These are phyloP conservation scores for Monopterus albus DNA, from an alignment of 2,113 vertebrate genomes.

Conservation along the genomic window DNA sequence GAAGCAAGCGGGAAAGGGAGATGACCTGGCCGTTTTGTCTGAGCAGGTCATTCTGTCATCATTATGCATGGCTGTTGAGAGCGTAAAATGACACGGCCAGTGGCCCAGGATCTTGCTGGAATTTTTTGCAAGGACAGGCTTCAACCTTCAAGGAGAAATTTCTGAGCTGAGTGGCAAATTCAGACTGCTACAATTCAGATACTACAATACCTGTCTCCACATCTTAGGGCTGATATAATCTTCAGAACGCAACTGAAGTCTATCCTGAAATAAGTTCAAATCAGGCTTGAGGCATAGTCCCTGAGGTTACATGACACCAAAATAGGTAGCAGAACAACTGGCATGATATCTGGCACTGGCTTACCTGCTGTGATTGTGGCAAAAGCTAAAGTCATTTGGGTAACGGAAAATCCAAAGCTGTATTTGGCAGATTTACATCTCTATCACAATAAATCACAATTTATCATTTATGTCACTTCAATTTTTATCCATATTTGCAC, in stretches of 20 bases:
- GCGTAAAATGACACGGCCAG: conserved; percentile 21
- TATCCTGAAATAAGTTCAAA: conserved; percentile 15
- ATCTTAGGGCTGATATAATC: not conserved
- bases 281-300: not conserved
- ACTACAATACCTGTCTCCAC: not conserved
- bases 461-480: not conserved
- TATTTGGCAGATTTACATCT: conserved; percentile 5
- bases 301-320: conserved; percentile 2
- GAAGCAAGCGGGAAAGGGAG: conserved; percentile 34
- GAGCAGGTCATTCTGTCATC: conserved; percentile 57
- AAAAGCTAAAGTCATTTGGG: conserved; percentile 4
- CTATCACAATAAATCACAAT: not conserved
- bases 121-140: conserved; percentile 12
- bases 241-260: conserved; percentile 5
- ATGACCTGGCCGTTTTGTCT: conserved; percentile 63
- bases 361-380: conserved; percentile 7
- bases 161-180: conserved; percentile 8
- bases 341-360: conserved; percentile 11
- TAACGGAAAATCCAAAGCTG: conserved; percentile 4
- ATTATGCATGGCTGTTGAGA: conserved; percentile 48
- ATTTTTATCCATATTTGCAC: not conserved
- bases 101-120: not conserved
- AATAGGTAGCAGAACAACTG: not conserved
- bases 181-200: conserved; percentile 14
- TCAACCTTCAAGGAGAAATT: conserved; percentile 17